Evolutionary conservation across 2,797 vertebrate genomes (phyloP), one percentile per base, ranked within the genome.

Genomic region (Peromyscus attwateri): DNA sequence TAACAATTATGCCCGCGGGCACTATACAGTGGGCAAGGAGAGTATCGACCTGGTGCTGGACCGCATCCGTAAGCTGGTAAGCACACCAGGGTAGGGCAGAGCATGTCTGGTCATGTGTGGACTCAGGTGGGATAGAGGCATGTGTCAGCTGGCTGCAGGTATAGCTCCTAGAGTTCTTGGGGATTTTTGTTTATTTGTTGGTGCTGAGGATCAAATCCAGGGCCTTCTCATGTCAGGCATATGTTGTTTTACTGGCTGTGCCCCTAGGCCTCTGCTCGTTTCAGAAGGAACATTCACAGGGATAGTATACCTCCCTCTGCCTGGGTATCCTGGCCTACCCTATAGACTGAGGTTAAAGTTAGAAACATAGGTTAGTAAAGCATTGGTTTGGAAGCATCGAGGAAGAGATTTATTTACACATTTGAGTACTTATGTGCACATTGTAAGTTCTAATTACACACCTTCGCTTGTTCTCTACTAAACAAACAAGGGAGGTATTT

Each of bases 11-110:
- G 99, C 99, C 37, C 98, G 98, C 0, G 99, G 99, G 3, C 99
- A 99, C 96, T 99, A 99, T 83, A 99, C 99, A 8, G 98, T 99
- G 79, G 99, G 99, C 96, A 99, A 99, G 82, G 99, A 99, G 95
- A 98, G 97, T 95, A 99, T 99, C 0, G 99, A 99, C 71, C 25
- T 91, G 43, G 98, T 99, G 68, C 97, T 99, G 75, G 98, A 99
- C 96, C 98, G 98, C 19, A 98, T 99, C 88, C 98, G 98, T 37
- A 99, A 99, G 37, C 97, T 99, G 98, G 99, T 99, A 96, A 97
- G 98, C 87, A 80, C 31, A 1, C 43, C 8, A 70, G 76, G 83
- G 34, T 19, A 23, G 23, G 37, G 25, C 3, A 8, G 70, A 60
- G 64, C 83, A 87, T 49, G 80, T n/a, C 73, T 25, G 27, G 29